These are phyloP conservation scores for Chrysomallon squamiferum DNA, from an alignment of 1,140 invertebrate species.

Conservation along the genomic window DNA sequence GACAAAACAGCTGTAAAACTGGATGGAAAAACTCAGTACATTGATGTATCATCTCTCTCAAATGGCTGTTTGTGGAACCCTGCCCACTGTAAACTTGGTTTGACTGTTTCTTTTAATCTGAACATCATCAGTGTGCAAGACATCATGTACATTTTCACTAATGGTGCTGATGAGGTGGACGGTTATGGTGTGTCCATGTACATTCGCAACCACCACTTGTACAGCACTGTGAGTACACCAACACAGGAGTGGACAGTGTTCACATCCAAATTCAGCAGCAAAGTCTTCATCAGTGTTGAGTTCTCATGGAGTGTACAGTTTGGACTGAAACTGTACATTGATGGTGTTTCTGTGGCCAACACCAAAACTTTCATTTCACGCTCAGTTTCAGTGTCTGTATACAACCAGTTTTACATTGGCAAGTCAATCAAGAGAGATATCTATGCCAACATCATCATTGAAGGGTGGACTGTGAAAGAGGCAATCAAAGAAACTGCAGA, in stretches of 20 bases:
- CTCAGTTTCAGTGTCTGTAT: neutral
- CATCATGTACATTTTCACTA: conserved; percentile 42
- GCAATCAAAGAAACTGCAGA: conserved; percentile 19
- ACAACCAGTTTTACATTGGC: conserved; percentile 24
- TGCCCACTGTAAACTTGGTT: conserved; percentile 25
- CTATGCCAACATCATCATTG: conserved; percentile 29
- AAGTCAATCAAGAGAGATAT: conserved; percentile 1
- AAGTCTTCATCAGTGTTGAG: conserved; percentile 23
- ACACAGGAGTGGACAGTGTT: conserved; percentile 36
- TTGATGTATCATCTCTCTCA: conserved; percentile 15
- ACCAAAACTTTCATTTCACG: conserved; percentile 29
- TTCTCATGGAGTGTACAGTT: conserved; percentile 38
- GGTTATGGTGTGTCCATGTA: conserved; percentile 40
- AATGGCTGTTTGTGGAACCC: conserved; percentile 32
- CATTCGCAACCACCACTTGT: conserved; percentile 17
- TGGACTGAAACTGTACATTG: conserved; percentile 33
- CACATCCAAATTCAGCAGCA: conserved; percentile 12
- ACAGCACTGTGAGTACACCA: conserved; percentile 31
- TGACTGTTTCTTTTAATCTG: conserved; percentile 31
- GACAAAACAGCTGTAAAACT: conserved; percentile 17
- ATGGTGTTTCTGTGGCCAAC: conserved; percentile 21
- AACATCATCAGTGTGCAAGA: conserved; percentile 25
- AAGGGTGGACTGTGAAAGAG: conserved; percentile 23
- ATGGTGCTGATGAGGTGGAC: conserved; percentile 33
- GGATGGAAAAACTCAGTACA: conserved; percentile 25